These are phyloP conservation scores for Synodontis membranacea DNA, from an alignment of 2,113 vertebrate genomes.

Conservation along the genomic window DNA sequence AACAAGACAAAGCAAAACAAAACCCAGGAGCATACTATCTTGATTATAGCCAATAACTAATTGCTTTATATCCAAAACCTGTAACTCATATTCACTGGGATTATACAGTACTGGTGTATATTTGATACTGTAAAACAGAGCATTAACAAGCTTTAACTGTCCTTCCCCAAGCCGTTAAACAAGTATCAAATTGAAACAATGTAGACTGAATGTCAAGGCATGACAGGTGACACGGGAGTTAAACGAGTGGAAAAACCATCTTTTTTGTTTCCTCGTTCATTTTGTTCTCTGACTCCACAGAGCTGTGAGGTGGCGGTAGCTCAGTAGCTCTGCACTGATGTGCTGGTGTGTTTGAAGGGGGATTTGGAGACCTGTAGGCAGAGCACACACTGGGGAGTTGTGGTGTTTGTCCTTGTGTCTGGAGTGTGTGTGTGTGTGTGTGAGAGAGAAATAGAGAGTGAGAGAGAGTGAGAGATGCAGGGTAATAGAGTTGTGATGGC, in stretches of 20 bases:
- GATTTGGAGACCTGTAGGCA: slow-evolving; percentile 57
- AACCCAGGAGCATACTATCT: too few species aligned
- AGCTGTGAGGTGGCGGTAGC: slow-evolving; percentile 48
- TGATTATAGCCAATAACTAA: background rate
- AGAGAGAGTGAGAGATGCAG: slow-evolving; percentile 26
- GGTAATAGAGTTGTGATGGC: slow-evolving; percentile 46
- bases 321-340: slow-evolving; percentile 52
- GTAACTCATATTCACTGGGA: background rate
- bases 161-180: background rate
- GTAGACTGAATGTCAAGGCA: slow-evolving; percentile 20
- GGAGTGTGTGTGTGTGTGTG: slow-evolving; percentile 22
- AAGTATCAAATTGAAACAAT: slow-evolving; percentile 13
- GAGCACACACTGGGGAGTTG: slow-evolving; percentile 52
- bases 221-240: slow-evolving; percentile 24
- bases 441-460: background rate
- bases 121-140: background rate
- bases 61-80: background rate
- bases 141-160: background rate
- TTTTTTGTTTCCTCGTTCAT: slow-evolving; percentile 17
- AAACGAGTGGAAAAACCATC: slow-evolving; percentile 27
- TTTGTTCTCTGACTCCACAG: slow-evolving; percentile 17
- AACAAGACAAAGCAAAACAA: background rate
- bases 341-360: slow-evolving; percentile 50
- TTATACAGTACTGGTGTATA: background rate
- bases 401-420: slow-evolving; percentile 55